Evolutionary conservation across 2,113 vertebrate species (phyloP), one percentile per base, ranked within the genome.

Genomic region (Gymnogyps californianus): DNA sequence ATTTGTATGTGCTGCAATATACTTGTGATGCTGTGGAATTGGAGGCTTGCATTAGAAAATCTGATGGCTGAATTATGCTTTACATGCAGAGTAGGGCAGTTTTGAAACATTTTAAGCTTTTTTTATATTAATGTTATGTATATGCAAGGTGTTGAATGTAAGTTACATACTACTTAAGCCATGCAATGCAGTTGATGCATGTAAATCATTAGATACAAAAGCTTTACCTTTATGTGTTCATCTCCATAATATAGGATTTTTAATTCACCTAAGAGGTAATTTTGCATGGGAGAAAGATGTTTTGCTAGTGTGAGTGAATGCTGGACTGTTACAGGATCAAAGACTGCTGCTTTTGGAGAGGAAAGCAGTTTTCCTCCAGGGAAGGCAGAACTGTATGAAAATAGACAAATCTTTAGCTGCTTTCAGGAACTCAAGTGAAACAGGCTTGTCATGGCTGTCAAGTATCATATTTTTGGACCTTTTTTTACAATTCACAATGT

Each of bases 321-420:
- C n/a, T 82, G 75, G 62, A 46, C 31, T 88, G 26, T 51, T 89
- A 47, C 7, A 66, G 46, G 20, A 67, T 83, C 46, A 74, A 95
- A 91, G 67, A 44, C 62, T 67, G 21, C 16, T 82, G 18, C 44
- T 46, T 89, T 88, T 55, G 49, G 71, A 89, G 22, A 26, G 5
- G 44, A 83, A 79, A 88, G 31, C 31, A 19, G 52, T 88, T 89
- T 97, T 90, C 52, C 72, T 96, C 51, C 36, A 96, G 76, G 78
- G 81, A 95, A 95, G 88, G 82, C 80, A 97, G 66, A 95, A 66
- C 40, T 67, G 40, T 87, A 74, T 80, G 88, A 96, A 93, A 93
- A 89, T 4, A 92, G 70, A 87, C 38, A 84, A 95, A 96, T 90
- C 55, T 96, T 75, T 54, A 96, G 91, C 90, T 97, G 87, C 64